Base-by-base conservation (phyloP, 2,888 invertebrate genomes). In the Metalampra italica region DNA sequence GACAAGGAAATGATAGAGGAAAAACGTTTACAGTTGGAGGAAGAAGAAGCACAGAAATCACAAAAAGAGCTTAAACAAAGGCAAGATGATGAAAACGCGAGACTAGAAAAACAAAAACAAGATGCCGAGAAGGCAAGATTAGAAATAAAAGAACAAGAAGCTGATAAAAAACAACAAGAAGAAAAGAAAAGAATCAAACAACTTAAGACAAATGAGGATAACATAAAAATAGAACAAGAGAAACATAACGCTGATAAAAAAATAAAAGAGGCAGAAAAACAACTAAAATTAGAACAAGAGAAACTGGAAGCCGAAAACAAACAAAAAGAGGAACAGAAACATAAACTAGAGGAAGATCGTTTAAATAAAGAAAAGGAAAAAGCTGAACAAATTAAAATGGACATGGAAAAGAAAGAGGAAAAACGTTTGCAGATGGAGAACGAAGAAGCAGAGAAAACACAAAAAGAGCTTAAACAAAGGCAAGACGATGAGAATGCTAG, bases 291-390 rank as follows among this genome's bases (percentile, higher is more conserved):
- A 53, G 29, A 51, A 30, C 46, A 60, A 44, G 51, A 43, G 57
- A 39, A 43, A 42, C 32, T 46, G 61, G 43, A 56, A 59, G 37
- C 36, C 51, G 37, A 59, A 36, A 43, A 42, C 41, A 50, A 55
- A 29, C 57, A 64, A 30, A 60, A 66, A 46, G 51, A 50, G 36
- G 44, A 54, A 49, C 52, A 56, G 9, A 48, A 59, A 47, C 22
- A 22, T 3, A 46, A 43, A 14, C 29, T 30, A 5, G 42, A 47
- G 7, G 38, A 50, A 7, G 45, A 22, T 48, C 32, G 32, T 32
- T 32, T 32, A 11, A 50, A 0, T 39, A 30, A 13, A 39, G 38
- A 9, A 43, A 47, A 0, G 13, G 51, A 36, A 41, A 54, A 12
- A 22, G 37, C 37, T 12, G 11, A 34, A 11, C 2, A 34, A 11